A percentile compares a stretch with the other conserved stretches of the same genome.
phyloP scores from a whole-genome alignment of 2,888 invertebrate genomes.

The Oxyteleia sp. region DNA sequence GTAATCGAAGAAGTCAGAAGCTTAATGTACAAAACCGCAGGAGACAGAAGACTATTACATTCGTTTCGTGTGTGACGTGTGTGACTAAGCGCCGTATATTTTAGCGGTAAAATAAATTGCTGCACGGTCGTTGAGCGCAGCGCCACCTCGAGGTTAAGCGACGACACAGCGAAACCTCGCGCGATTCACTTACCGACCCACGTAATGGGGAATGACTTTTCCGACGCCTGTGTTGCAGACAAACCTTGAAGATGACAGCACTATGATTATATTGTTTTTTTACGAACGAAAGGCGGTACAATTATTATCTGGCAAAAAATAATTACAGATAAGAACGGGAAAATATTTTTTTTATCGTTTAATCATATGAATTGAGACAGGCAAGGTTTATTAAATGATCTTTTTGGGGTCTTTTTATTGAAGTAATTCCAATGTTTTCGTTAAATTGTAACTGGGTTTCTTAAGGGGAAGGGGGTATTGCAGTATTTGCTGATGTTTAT shows the following conservation, averaged over 20 bases:
- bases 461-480: too few species aligned
- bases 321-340: background rate
- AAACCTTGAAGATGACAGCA: constrained; percentile 79
- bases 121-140: constrained; percentile 31
- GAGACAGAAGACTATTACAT: constrained; percentile 63
- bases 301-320: constrained; percentile 26
- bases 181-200: constrained; percentile 45
- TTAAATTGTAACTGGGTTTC: background rate
- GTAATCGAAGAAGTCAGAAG: constrained; percentile 74
- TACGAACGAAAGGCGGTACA: background rate
- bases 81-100: constrained; percentile 60
- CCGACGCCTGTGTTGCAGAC: constrained; percentile 54
- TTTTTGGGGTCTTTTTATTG: constrained; percentile 2
- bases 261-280: constrained; percentile 68
- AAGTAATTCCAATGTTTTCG: background rate
- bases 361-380: constrained; percentile 13
- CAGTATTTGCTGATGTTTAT: too few species aligned
- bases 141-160: constrained; percentile 44
- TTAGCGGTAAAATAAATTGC: constrained; percentile 41
- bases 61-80: constrained; percentile 42
- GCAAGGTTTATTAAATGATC: constrained; percentile 7
- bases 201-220: constrained; percentile 66
- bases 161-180: constrained; percentile 67
- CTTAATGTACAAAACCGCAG: constrained; percentile 81
- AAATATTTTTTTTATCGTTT: constrained; percentile 4